Percentiles rank a stretch among this genome's conserved stretches.
Conservation (phyloP, 2,797 vertebrate genomes). For the Eulemur mongoz region DNA sequence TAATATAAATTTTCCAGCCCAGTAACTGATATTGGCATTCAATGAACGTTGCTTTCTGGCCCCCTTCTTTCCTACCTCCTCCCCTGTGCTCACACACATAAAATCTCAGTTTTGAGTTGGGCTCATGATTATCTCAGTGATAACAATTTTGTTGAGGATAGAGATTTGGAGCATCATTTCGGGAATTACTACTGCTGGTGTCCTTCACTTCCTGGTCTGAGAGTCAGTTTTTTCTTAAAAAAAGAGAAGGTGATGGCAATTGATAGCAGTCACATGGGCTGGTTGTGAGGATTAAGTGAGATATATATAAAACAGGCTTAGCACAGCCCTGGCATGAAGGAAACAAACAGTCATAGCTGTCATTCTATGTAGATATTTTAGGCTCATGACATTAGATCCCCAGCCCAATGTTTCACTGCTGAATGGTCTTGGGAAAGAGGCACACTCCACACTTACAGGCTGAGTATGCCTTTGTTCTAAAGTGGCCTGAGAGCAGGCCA, state of each 20-base stretch:
- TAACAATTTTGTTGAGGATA: neutral
- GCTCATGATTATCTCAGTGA: neutral
- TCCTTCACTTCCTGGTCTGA: neutral
- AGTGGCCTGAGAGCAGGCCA: neutral
- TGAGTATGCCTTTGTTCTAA: neutral
- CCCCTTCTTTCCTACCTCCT: neutral
- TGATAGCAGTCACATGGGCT: neutral
- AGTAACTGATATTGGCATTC: neutral
- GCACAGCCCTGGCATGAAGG: neutral
- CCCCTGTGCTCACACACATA: neutral
- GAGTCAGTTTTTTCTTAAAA: neutral
- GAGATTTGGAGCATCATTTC: neutral
- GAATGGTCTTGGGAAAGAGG: neutral
- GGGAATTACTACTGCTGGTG: neutral
- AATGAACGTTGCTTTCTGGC: neutral
- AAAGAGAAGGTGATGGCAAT: neutral
- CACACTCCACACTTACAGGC: neutral
- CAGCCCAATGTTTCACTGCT: neutral
- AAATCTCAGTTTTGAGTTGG: neutral
- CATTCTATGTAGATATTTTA: neutral
- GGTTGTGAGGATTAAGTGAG: neutral
- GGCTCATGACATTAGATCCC: neutral
- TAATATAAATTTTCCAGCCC: neutral
- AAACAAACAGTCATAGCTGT: neutral
- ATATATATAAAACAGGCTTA: neutral